phyloP scores from a whole-genome alignment of 2,113 vertebrate species.

The Collichthys lucidus region DNA sequence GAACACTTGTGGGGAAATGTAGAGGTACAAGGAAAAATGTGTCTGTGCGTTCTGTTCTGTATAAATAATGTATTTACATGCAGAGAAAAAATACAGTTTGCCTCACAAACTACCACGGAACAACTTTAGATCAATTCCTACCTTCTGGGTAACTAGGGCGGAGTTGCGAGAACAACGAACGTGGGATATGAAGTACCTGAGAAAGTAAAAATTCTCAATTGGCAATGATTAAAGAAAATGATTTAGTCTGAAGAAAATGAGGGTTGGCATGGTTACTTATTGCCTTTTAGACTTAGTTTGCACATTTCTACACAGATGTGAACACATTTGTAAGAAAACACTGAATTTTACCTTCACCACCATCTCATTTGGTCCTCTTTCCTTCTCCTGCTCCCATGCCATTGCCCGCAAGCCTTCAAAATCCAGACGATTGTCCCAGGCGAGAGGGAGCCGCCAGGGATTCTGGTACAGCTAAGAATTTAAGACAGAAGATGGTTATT shows the following conservation, averaged over 20 bases:
- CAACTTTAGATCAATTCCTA: constrained; percentile 7
- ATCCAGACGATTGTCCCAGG: constrained; percentile 40
- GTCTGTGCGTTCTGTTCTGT: neutral
- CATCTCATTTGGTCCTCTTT: neutral
- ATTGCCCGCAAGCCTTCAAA: neutral
- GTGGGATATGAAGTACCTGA: constrained; percentile 68
- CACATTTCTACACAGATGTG: neutral
- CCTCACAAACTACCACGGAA: neutral
- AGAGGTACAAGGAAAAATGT: neutral
- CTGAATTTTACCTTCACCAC: constrained; percentile 57
- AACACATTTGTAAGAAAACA: neutral
- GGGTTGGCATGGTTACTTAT: neutral
- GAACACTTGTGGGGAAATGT: neutral
- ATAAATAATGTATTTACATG: neutral
- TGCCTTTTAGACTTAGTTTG: neutral
- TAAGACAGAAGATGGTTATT: neutral
- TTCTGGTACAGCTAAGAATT: constrained; percentile 58
- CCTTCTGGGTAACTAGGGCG: neutral
- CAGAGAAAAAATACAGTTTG: neutral
- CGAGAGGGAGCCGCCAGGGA: constrained; percentile 71
- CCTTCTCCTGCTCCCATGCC: constrained; percentile 55
- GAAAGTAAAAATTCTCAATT: neutral
- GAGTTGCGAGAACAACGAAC: neutral
- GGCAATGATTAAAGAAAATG: neutral
- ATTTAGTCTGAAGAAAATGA: neutral